Conservation (phyloP, 2,888 invertebrate species). For the Norana najaformis region DNA sequence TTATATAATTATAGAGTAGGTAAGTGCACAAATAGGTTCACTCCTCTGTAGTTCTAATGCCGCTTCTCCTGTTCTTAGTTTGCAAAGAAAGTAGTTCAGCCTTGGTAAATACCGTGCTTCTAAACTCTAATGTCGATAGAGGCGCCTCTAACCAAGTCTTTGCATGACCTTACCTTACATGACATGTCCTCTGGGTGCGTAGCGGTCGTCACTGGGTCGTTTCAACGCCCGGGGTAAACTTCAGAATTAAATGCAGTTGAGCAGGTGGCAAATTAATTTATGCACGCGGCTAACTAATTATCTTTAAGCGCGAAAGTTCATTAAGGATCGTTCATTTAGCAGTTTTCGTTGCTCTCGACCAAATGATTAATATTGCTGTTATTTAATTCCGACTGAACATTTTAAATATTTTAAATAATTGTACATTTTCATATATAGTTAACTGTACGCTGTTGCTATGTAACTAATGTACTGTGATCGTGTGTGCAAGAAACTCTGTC, state of each 20-base stretch:
- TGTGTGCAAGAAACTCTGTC: too few relatives aligned
- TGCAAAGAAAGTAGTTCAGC: not conserved
- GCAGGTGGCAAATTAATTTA: not conserved
- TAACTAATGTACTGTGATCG: too few relatives aligned
- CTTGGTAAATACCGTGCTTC: not conserved
- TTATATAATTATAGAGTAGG: too few relatives aligned
- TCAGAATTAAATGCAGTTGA: not conserved
- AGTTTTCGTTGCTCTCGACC: not conserved
- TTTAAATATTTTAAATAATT: too few relatives aligned
- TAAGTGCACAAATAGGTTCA: too few relatives aligned
- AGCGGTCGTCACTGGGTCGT: not conserved
- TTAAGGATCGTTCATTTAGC: slow-evolving; percentile 1
- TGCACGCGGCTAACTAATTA: not conserved
- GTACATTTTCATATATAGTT: too few relatives aligned
- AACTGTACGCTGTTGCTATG: too few relatives aligned
- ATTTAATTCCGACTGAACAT: not conserved
- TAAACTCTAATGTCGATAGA: not conserved
- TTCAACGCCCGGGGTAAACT: not conserved
- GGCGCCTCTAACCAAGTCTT: not conserved
- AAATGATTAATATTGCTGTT: not conserved
- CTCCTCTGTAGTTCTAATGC: not conserved
- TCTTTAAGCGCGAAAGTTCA: not conserved
- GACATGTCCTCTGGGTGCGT: not conserved
- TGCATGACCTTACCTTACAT: not conserved
- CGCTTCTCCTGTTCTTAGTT: not conserved